These are phyloP conservation scores for Zoanthus gigantus DNA, from an alignment of 92 coral and sea anemone species.

Conservation along the genomic window DNA sequence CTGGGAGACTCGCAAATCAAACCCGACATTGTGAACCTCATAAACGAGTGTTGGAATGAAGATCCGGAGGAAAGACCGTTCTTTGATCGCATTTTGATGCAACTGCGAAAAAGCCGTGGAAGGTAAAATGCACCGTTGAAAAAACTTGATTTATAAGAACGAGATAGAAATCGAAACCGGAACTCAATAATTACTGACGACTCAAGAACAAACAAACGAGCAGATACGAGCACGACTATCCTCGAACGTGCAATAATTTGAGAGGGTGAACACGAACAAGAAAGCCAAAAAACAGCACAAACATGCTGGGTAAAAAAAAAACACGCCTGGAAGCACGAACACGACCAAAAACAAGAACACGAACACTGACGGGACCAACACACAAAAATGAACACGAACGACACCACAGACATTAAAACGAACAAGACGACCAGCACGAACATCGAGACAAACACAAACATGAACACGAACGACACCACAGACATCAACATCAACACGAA, in stretches of 20 bases:
- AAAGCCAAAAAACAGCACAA: no score
- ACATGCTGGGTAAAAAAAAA: no score
- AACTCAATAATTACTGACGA: no score
- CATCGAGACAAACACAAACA: background rate
- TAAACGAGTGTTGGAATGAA: conserved; percentile 75
- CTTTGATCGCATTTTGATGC: conserved; percentile 61
- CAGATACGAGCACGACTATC: background rate
- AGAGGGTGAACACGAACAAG: background rate
- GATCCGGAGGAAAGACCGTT: conserved; percentile 72
- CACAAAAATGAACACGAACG: background rate
- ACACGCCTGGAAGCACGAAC: no score
- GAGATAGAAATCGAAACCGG: no score
- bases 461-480: background rate
- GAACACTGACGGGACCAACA: no score
- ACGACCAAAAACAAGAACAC: no score
- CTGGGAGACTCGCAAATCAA: conserved; percentile 47
- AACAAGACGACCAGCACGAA: no score
- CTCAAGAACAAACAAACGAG: background rate
- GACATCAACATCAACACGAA: background rate
- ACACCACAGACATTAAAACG: background rate
- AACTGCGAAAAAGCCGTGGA: conserved; percentile 61
- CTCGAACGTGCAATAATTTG: background rate
- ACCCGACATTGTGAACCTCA: conserved; percentile 63
- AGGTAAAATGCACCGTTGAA: conserved; percentile 23
- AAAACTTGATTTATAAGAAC: no score